A percentile compares a stretch with the other conserved stretches of the same genome.
These are phyloP conservation scores for Sminthurinus aureus DNA, from an alignment of 2,888 invertebrate species.

Conservation along the genomic window DNA sequence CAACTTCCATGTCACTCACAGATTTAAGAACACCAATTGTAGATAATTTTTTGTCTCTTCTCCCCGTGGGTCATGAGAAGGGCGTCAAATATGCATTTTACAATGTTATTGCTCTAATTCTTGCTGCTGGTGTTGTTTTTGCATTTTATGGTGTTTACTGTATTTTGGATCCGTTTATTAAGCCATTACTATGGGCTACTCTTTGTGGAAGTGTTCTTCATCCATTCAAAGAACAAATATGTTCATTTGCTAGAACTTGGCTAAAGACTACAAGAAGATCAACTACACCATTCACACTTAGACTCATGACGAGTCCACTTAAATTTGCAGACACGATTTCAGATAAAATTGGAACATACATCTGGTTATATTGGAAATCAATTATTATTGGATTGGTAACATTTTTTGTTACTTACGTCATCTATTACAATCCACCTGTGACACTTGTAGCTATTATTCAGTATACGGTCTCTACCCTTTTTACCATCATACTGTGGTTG, in stretches of 20 bases:
- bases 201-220: slow-evolving; percentile 97
- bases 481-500: slow-evolving; percentile 35
- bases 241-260: slow-evolving; percentile 47
- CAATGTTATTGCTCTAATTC: slow-evolving; percentile 83
- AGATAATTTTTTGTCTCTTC: slow-evolving; percentile 52
- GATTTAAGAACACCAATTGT: slow-evolving; percentile 52
- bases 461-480: slow-evolving; percentile 61
- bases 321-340: slow-evolving; percentile 78
- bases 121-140: slow-evolving; percentile 73
- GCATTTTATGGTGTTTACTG: slow-evolving; percentile 81
- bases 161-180: slow-evolving; percentile 88
- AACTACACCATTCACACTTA: slow-evolving; percentile 48
- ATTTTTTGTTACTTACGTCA: slow-evolving; percentile 68
- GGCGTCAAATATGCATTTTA: slow-evolving; percentile 92
- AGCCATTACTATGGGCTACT: slow-evolving; percentile 94
- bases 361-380: slow-evolving; percentile 73
- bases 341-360: slow-evolving; percentile 75
- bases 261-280: slow-evolving; percentile 48
- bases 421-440: slow-evolving; percentile 77
- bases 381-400: slow-evolving; percentile 65
- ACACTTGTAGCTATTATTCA: slow-evolving; percentile 70
- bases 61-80: slow-evolving; percentile 82
- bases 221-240: slow-evolving; percentile 82
- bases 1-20: slow-evolving; percentile 25
- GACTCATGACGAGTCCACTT: slow-evolving; percentile 70